Evolutionary conservation across 1,140 invertebrate genomes (phyloP), one percentile per base, ranked within the genome.

Genomic region (Aphis gossypii): DNA sequence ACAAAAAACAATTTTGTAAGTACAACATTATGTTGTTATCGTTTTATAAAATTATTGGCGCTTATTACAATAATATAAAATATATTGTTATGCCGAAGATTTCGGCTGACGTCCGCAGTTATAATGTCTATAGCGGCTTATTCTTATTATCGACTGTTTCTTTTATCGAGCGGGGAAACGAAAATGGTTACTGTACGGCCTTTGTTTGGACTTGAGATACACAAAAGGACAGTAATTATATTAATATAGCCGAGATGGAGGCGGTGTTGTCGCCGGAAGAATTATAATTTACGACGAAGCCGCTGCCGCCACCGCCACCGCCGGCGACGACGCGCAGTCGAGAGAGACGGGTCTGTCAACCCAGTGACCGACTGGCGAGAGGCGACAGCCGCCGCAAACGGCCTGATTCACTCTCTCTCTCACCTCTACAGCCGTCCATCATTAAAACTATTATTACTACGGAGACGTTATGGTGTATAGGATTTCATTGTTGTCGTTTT

Each of bases 281-380:
- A 83, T 83, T 38, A 83, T 41, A 38, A 38, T 83, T 83, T 41
- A 83, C 82, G 82, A 83, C 82, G 38, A 38, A 41, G 35, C 38
- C 35, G 76, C 18, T 14, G 35, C 35, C 76, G 76, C 5, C 76
- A 83, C 76, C 7, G 38, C 82, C 21, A 38, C 82, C 35, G 5
- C n/a, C 9, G 82, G 20, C 35, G n/a, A 35, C 11, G 82, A 83
- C 82, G 35, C 38, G 35, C 82, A 21, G 82, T n/a, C 60, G 1
- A n/a, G 60, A 76, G 60, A 76, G 60, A 76, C 60, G 60, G 60
- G 60, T n/a, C 60, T 83, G 82, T 83, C 82, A 83, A 83, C 82
- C 76, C 82, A 83, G 82, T 83, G 82, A 83, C 82, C 82, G 82
- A 83, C 82, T 83, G 82, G n/a, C 82, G 35, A 83, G 35, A 83